Evolutionary conservation across 2,888 invertebrate species (phyloP).

Genomic region (Iselma pallidipennis): DNA sequence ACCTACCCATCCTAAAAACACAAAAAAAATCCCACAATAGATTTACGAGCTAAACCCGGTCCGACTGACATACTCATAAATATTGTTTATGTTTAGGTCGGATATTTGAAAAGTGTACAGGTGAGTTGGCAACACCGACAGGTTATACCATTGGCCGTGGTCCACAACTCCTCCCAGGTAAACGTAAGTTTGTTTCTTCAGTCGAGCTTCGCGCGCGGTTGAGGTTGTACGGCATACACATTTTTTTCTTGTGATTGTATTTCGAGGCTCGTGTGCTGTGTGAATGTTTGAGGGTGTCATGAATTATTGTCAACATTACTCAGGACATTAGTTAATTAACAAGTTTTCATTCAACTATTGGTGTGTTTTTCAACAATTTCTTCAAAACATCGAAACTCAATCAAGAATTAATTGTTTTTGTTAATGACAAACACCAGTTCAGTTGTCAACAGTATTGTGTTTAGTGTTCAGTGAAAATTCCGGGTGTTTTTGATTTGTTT

Average conservation of each 20-base stretch:
- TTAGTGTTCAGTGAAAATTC: constrained; percentile 2
- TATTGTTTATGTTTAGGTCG: constrained; percentile 56
- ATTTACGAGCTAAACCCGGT: constrained; percentile 56
- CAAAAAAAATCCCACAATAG: constrained; percentile 50
- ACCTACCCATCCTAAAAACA: constrained; percentile 42
- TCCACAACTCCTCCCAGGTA: constrained; percentile 52
- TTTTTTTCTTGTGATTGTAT: neutral
- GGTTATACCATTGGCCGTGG: constrained; percentile 48
- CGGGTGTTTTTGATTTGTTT: constrained; percentile 36
- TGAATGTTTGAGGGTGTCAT: neutral
- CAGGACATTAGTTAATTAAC: neutral
- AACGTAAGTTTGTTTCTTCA: constrained; percentile 36
- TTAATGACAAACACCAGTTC: neutral
- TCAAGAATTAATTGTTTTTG: neutral
- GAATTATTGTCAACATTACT: neutral
- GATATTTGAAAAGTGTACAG: constrained; percentile 45
- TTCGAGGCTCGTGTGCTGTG: neutral
- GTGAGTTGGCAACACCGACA: constrained; percentile 53
- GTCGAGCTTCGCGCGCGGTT: constrained; percentile 52
- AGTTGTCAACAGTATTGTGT: neutral
- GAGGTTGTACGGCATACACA: constrained; percentile 13
- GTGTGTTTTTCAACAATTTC: neutral
- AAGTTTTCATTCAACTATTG: neutral
- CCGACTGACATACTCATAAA: constrained; percentile 57
- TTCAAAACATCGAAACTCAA: too few relatives aligned